Evolutionary conservation across 2,113 vertebrate species (phyloP).

Genomic region (Anhinga anhinga): DNA sequence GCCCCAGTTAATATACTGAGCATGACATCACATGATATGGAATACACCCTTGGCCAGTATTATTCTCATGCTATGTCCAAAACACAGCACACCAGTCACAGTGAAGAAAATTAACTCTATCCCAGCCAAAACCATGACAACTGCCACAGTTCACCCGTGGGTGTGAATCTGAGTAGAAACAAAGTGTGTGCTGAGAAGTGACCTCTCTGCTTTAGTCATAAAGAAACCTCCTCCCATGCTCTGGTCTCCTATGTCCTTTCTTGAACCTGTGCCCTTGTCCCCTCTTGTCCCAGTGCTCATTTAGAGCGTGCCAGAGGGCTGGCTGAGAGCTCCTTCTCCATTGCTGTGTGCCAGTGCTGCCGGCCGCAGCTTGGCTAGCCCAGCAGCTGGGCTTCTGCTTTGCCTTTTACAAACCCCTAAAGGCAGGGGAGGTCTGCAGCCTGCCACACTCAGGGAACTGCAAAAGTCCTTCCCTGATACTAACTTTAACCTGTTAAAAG

Average conservation of each 20-base stretch:
- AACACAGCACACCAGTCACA: too few species aligned
- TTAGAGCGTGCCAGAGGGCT: neutral
- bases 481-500: neutral
- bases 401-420: neutral
- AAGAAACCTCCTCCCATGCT: neutral
- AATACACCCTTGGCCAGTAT: too few species aligned
- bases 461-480: neutral
- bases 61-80: too few species aligned
- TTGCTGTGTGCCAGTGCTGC: neutral
- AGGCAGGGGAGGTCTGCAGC: neutral
- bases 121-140: too few species aligned
- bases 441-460: neutral
- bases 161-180: neutral
- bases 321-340: neutral
- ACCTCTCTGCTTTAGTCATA: neutral
- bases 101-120: too few species aligned
- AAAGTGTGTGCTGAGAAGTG: neutral
- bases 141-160: neutral
- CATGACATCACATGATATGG: too few species aligned
- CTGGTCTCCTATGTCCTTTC: neutral
- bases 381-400: neutral
- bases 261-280: neutral
- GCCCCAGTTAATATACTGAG: too few species aligned
- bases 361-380: rapidly evolving
- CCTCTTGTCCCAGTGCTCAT: rapidly evolving